Evolutionary conservation across 2,888 invertebrate genomes (phyloP).

Genomic region (Philereme transversata): DNA sequence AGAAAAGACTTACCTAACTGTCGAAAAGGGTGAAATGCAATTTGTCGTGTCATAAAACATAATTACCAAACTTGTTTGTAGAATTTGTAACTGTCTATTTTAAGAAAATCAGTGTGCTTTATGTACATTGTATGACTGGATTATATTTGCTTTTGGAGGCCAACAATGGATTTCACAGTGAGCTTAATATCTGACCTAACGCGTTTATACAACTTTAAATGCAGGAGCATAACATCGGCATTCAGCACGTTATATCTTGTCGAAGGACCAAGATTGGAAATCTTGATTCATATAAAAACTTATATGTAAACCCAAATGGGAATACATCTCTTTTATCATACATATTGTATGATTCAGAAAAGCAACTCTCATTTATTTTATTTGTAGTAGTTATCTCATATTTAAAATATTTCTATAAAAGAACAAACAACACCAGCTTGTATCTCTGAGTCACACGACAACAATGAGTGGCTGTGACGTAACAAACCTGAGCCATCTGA

Average conservation of each 20-base stretch:
- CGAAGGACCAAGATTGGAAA: too few relatives aligned
- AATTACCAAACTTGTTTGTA: constrained; percentile 3
- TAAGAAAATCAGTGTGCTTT: constrained; percentile 4
- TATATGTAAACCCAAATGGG: too few relatives aligned
- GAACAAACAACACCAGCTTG: constrained; percentile 14
- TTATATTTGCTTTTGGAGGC: not conserved
- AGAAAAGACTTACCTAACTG: constrained; percentile 19
- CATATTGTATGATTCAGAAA: too few relatives aligned
- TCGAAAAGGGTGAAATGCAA: constrained; percentile 25
- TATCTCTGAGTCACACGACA: constrained; percentile 33
- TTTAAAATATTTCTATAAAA: not conserved
- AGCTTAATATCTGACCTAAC: not conserved
- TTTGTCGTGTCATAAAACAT: constrained; percentile 16
- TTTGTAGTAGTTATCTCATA: not conserved
- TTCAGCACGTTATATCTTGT: too few relatives aligned
- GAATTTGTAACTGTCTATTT: constrained; percentile 4
- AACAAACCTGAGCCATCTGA: constrained; percentile 64
- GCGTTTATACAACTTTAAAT: too few relatives aligned
- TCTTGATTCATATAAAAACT: too few relatives aligned
- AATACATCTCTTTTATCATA: too few relatives aligned
- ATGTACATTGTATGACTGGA: constrained; percentile 7
- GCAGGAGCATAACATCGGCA: constrained; percentile 3
- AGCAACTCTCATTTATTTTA: too few relatives aligned
- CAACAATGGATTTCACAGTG: not conserved
- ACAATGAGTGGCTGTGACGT: constrained; percentile 34